Evolutionary conservation across 37 sponge, comb jelly and placozoan genomes (phyloP), one percentile per base, ranked within the genome.

Genomic region (Spongilla lacustris): DNA sequence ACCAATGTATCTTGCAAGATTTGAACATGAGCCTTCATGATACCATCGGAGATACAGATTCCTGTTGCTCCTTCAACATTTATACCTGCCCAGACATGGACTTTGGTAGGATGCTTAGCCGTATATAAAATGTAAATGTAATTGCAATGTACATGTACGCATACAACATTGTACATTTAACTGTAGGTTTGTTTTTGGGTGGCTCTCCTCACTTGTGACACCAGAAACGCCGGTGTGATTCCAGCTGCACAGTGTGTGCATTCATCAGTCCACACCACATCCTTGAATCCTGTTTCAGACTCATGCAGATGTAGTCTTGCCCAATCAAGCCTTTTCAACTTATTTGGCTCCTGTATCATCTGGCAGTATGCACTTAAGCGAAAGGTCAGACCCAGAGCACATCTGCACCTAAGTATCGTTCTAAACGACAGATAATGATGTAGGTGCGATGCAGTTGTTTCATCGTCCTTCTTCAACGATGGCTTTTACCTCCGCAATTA

Each of bases 41-140:
- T 87, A 6, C 87, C 87, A 23, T 33, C 35, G 48, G 80, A 87
- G 33, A 87, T 80, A 49, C 67, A 46, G 28, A 87, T 50, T 33
- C 8, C 12, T 22, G 86, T 86, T 27, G 72, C 58, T 27, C 86
- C 86, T 36, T 36, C 46, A 24, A 13, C 27, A 34, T 81, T 87
- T 58, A 81, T 81, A 74, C 75, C 87, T 9, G 75, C 81, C 87
- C 87, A 87, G 33, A 80, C 87, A 73, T 87, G 87, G 17, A 87
- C 81, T 79, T 87, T 87, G 37, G 72, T 36, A 46, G 46, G 46
- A 46, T 46, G 46, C n/a, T 46, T 4, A 46, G 46, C 46, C 46
- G 46, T 46, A 46, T 46, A 10, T 46, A 46, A 46, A 10, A 46
- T 46, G 46, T 8, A 46, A 46, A 10, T 4, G 46, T 8, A 46